Evolutionary conservation across 2,797 vertebrate genomes (phyloP).

Genomic region (Epinephelus coioides): DNA sequence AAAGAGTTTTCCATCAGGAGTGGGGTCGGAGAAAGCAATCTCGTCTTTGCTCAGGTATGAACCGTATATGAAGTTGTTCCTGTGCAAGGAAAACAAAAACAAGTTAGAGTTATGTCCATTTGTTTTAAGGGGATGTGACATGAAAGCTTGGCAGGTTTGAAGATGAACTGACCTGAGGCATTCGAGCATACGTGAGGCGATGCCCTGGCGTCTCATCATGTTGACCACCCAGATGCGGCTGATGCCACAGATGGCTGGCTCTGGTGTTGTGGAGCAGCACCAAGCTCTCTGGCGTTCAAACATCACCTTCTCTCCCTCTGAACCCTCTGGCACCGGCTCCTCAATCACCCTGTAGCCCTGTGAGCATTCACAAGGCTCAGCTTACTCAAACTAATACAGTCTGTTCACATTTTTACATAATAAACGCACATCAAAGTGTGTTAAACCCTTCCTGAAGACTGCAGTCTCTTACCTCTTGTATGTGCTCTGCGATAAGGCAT

Average conservation of each 20-base stretch:
- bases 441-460: background rate
- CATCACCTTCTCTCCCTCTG: constrained; percentile 94
- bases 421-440: background rate
- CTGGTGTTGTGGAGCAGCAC: constrained; percentile 96
- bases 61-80: constrained; percentile 98
- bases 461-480: constrained; percentile 92
- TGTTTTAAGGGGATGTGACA: background rate
- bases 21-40: constrained; percentile 99
- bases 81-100: constrained; percentile 67
- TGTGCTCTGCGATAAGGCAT: constrained; percentile 98
- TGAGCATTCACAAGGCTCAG: constrained; percentile 14
- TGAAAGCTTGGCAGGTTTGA: background rate
- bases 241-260: constrained; percentile 97
- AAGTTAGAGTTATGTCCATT: background rate
- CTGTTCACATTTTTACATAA: background rate
- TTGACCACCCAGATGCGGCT: constrained; percentile 99
- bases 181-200: constrained; percentile 97
- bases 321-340: constrained; percentile 90
- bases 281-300: constrained; percentile 97
- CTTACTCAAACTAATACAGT: background rate
- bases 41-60: constrained; percentile 98
- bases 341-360: constrained; percentile 98
- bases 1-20: constrained; percentile 98
- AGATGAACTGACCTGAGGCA: constrained; percentile 91
- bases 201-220: constrained; percentile 95